Evolutionary conservation across 2,888 invertebrate genomes (phyloP).

Genomic region (Stenodera caucasica): DNA sequence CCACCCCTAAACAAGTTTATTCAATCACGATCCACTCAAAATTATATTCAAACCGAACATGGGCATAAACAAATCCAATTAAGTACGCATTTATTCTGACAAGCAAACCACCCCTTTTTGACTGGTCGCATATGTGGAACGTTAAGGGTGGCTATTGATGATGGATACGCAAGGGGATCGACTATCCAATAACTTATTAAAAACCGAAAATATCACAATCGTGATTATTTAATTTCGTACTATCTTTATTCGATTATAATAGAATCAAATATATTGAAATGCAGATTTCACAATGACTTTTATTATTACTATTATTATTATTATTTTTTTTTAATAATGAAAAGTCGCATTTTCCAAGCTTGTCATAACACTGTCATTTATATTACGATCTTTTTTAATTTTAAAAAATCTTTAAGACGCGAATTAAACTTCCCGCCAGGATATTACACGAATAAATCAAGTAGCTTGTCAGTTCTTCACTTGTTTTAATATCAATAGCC

Average conservation of each 20-base stretch:
- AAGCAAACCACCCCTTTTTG: conserved; percentile 48
- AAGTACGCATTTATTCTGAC: conserved; percentile 54
- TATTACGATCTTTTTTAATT: conserved; percentile 53
- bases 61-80: conserved; percentile 56
- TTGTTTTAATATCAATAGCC: conserved; percentile 52
- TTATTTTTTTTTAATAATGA: conserved; percentile 53
- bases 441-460: conserved; percentile 53
- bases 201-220: too few species aligned
- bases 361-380: conserved; percentile 54
- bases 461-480: conserved; percentile 47
- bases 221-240: neutral
- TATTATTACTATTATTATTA: too few species aligned
- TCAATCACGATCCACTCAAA: conserved; percentile 52
- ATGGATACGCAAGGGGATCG: conserved; percentile 28
- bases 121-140: conserved; percentile 50
- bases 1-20: conserved; percentile 49
- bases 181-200: conserved; percentile 18
- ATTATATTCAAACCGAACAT: conserved; percentile 51
- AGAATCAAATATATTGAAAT: conserved; percentile 41
- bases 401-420: conserved; percentile 50
- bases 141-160: conserved; percentile 28
- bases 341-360: conserved; percentile 43
- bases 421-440: conserved; percentile 52
- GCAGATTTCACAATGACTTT: conserved; percentile 49
- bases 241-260: neutral